Base-by-base conservation (phyloP, 2,113 vertebrate species). In the Pelmatolapia mariae region DNA sequence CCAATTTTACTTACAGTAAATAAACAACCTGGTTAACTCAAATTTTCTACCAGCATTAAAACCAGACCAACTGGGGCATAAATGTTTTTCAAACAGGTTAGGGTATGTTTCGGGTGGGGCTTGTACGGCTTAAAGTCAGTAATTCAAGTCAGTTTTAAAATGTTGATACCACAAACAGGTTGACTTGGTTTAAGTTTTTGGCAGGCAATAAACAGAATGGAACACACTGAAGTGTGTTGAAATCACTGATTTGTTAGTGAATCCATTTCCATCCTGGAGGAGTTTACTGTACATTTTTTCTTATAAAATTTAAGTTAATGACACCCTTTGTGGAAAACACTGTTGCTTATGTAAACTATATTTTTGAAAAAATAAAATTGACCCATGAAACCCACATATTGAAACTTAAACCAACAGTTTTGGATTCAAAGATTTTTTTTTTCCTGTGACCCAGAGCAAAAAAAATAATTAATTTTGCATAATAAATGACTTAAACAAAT, bases 381-480 rank as follows among this genome's bases (percentile, higher is more conserved):
- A 16, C 13, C 36, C 3, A 24, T 43, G 12, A 71, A 71, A 71
- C 8, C 12, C 36, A 43, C 12, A 43, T 43, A 10, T 6, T n/a
- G 10, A 66, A 40, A 71, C n/a, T 2, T 40, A 15, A 40, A 9
- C n/a, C 63, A 71, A 43, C 36, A 71, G n/a, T 71, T 71, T 71
- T 22, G n/a, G 7, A 22, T 0, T 43, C 0, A 71, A 71, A 71
- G 3, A 71, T 43, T 24, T 43, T 24, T 10, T 24, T 43, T 71
- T 43, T 43, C n/a, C 36, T 71, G 36, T 71, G 36, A 43, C 7
- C 8, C 5, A 43, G n/a, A 71, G 63, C n/a, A 40, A 68, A 71
- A n/a, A 11, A 22, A 3, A 19, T 0, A 3, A 12, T 5, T 10
- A 0, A 38, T 10, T 71, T 71, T 16, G 38, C 66, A 71, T 16